Percentiles rank a stretch among this genome's conserved stretches.
These are phyloP conservation scores for Gopherus flavomarginatus DNA, from an alignment of 2,113 vertebrate genomes.

Conservation along the genomic window DNA sequence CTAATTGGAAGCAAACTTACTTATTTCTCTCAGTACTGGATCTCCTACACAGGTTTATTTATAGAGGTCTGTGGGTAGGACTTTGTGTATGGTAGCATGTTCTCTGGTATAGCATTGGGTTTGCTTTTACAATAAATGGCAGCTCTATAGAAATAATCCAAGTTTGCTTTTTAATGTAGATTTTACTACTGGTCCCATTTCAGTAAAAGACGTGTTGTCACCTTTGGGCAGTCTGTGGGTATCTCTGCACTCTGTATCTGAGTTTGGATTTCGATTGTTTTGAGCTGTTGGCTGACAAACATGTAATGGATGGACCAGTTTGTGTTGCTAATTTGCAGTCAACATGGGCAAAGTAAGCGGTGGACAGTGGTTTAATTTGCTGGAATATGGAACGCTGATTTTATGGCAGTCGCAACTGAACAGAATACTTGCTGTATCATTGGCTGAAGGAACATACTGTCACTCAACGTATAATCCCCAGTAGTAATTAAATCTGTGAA, in stretches of 20 bases:
- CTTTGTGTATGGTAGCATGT: conserved; percentile 26
- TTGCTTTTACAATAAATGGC: background rate
- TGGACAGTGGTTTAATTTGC: fast-evolving
- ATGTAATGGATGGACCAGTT: fast-evolving
- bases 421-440: background rate
- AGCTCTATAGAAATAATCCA: background rate
- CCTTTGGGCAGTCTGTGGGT: background rate
- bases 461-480: fast-evolving
- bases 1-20: conserved; percentile 51
- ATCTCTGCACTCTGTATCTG: background rate
- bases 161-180: background rate
- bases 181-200: background rate
- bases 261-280: fast-evolving
- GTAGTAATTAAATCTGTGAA: background rate
- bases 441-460: background rate
- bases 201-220: fast-evolving
- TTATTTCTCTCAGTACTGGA: conserved; percentile 41
- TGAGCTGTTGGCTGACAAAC: fast-evolving
- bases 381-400: background rate
- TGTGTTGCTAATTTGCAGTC: fast-evolving
- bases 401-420: fast-evolving
- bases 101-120: background rate
- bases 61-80: conserved; percentile 74
- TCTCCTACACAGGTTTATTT: conserved; percentile 78
- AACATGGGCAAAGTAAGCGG: background rate